phyloP scores from a whole-genome alignment of 2,888 invertebrate species.

The Choreutis nemorana region DNA sequence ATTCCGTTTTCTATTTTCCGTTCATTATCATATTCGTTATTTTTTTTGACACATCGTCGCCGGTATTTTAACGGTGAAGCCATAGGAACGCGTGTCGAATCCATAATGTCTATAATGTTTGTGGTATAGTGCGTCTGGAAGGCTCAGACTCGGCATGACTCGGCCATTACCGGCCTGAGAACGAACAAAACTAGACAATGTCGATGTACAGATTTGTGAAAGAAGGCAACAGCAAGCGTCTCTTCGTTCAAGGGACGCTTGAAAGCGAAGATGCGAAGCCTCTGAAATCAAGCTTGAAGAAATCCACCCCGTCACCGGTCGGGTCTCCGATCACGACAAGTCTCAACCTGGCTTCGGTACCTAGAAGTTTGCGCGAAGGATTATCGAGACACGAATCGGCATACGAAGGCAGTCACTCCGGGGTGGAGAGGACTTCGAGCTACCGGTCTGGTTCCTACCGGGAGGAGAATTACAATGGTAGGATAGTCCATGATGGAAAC shows the following conservation, averaged over 20 bases:
- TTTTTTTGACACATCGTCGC: conserved; percentile 16
- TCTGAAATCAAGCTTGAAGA: conserved; percentile 60
- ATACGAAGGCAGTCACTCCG: conserved; percentile 55
- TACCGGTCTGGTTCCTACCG: conserved; percentile 48
- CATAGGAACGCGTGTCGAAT: conserved; percentile 42
- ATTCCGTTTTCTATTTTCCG: conserved; percentile 16
- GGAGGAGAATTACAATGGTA: conserved; percentile 52
- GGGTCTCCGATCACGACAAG: conserved; percentile 72
- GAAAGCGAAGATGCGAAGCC: conserved; percentile 69
- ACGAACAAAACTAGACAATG: conserved; percentile 50
- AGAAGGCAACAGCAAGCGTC: conserved; percentile 70
- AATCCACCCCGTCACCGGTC: conserved; percentile 49
- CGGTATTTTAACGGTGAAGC: conserved; percentile 16
- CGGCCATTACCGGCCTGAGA: conserved; percentile 34
- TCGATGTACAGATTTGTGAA: conserved; percentile 85
- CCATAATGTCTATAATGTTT: conserved; percentile 27
- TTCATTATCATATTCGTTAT: conserved; percentile 9
- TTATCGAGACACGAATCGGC: conserved; percentile 59
- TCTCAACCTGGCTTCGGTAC: conserved; percentile 64
- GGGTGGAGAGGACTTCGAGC: conserved; percentile 48
- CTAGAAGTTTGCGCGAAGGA: conserved; percentile 60
- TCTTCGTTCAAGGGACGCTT: conserved; percentile 79
- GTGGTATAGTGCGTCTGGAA: conserved; percentile 29
- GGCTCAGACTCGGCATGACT: conserved; percentile 41
- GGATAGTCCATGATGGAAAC: conserved; percentile 54